Evolutionary conservation across 2,797 vertebrate genomes (phyloP), one percentile per base, ranked within the genome.

Genomic region (Coccyzus lansbergi): DNA sequence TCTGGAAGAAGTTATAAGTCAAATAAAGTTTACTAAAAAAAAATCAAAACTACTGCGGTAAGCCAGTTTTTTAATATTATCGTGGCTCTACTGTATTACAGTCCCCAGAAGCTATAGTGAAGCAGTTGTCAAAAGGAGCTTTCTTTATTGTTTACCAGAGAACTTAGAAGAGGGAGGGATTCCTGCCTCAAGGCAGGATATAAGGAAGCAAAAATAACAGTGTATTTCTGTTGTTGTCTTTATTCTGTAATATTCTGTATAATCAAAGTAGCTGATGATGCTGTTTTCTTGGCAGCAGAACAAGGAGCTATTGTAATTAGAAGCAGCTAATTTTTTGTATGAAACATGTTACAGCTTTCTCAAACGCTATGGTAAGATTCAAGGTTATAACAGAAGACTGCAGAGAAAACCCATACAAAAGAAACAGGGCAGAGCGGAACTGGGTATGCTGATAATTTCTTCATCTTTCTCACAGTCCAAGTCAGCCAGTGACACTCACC

Each of bases 171-270:
- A 46, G 51, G 64, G 46, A 79, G 62, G 46, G 64, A 91, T 58
- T 80, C 34, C 65, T 88, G 49, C 76, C 86, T 88, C 63, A 91
- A 81, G 42, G 55, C 68, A 86, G 64, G 82, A 78, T 71, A 69
- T 55, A 71, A 85, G 65, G 62, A 94, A 68, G 72, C 55, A 83
- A 94, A 93, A 95, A 89, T 90, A 89, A 75, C 29, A 88, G 59
- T 85, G 64, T 85, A 70, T 92, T 93, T 85, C 56, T 82, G 44
- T 79, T 76, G 63, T 83, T 92, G 58, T 62, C 44, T 92, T 92
- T 80, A 87, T 80, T 94, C 68, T 46, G 49, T 68, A 91, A 92
- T 87, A 92, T 64, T 91, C 68, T 63, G 36, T 83, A 68, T 70
- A 83, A 83, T 58, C 60, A 52, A 85, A 70, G 46, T 28, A 91